Percentiles rank a stretch among this genome's conserved stretches.
Conservation (phyloP, 2,888 invertebrate genomes). For the Elgonia sp. region DNA sequence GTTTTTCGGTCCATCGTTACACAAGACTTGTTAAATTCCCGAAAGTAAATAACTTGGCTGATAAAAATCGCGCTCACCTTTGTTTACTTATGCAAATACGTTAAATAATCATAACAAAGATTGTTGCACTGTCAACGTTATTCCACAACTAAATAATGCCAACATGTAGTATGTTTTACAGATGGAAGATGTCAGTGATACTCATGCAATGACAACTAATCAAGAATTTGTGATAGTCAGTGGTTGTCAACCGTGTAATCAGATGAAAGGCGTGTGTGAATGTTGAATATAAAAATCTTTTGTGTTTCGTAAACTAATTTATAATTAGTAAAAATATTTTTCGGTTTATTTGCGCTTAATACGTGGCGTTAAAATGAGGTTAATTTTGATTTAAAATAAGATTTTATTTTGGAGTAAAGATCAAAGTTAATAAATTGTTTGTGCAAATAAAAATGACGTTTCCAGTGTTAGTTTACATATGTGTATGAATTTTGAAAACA, state of each 20-base stretch:
- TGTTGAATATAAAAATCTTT: too few relatives aligned
- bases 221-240: not conserved
- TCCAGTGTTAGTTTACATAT: too few relatives aligned
- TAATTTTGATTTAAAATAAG: too few relatives aligned
- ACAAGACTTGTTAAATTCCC: not conserved
- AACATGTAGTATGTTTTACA: not conserved
- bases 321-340: too few relatives aligned
- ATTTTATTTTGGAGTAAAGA: too few relatives aligned
- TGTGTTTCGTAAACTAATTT: too few relatives aligned
- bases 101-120: conserved; percentile 14
- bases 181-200: not conserved
- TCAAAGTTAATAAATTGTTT: too few relatives aligned
- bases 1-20: not conserved
- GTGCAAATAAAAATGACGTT: too few relatives aligned
- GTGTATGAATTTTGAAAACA: too few relatives aligned
- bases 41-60: not conserved
- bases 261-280: too few relatives aligned
- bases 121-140: not conserved
- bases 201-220: not conserved
- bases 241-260: not conserved
- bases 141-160: not conserved
- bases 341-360: too few relatives aligned
- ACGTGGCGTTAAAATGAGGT: too few relatives aligned
- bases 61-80: not conserved
- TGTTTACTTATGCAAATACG: not conserved